Evolutionary conservation across 2,113 vertebrate genomes (phyloP).

Genomic region (Silurus asotus): DNA sequence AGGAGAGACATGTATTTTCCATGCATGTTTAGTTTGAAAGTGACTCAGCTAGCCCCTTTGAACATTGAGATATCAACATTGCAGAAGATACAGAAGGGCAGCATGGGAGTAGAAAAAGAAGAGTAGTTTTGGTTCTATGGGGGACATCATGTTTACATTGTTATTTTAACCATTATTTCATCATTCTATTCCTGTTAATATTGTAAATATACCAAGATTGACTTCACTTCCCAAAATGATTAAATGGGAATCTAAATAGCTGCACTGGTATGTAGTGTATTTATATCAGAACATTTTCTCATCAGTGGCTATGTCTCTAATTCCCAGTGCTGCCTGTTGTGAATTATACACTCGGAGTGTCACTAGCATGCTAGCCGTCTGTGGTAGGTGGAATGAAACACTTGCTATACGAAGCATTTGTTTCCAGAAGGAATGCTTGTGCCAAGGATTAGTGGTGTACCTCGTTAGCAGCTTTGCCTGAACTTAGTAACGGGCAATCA

Average conservation of each 20-base stretch:
- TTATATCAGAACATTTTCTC: not conserved
- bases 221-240: not conserved
- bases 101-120: not conserved
- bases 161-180: not conserved
- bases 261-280: not conserved
- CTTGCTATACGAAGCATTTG: conserved; percentile 36
- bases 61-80: not conserved
- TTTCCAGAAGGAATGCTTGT: conserved; percentile 38
- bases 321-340: not conserved
- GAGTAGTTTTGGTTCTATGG: not conserved
- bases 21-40: not conserved
- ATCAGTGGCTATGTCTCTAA: not conserved
- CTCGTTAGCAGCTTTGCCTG: conserved; percentile 53
- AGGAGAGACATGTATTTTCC: not conserved
- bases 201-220: not conserved
- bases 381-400: conserved; percentile 24
- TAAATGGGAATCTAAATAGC: not conserved
- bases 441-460: conserved; percentile 38
- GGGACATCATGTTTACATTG: not conserved
- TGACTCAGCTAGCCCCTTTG: not conserved
- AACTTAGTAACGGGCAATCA: conserved; percentile 39
- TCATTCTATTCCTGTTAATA: not conserved
- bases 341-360: conserved; percentile 31
- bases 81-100: too few relatives aligned
- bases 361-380: conserved; percentile 10